A percentile compares a stretch with the other conserved stretches of the same genome.
phyloP scores from a whole-genome alignment of 2,113 vertebrate species.

The Pseudois nayaur region DNA sequence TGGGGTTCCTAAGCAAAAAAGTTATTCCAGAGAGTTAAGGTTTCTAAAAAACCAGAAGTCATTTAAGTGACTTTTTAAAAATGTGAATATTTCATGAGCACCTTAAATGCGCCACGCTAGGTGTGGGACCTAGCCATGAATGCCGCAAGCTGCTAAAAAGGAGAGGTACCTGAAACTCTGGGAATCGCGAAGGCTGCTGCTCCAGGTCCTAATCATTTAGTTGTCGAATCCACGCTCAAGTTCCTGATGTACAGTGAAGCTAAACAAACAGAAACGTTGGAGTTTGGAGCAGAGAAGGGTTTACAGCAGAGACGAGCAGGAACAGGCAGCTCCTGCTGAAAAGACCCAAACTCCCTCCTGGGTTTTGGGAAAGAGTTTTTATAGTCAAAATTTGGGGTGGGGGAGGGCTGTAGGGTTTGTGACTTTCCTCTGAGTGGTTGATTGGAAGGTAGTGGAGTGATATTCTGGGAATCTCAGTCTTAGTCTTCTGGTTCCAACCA shows the following conservation, averaged over 20 bases:
- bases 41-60: not conserved
- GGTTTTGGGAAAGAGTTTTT: no score
- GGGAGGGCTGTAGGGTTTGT: not conserved
- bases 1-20: not conserved
- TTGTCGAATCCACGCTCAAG: not conserved
- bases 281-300: not conserved
- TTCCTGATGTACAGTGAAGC: not conserved
- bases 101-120: rapidly evolving
- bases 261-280: not conserved
- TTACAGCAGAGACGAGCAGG: not conserved
- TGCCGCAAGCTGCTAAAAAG: not conserved
- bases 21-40: not conserved
- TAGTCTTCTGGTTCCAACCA: not conserved
- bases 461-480: not conserved
- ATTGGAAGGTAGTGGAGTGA: not conserved
- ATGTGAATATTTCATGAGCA: no score
- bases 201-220: not conserved
- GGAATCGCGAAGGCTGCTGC: not conserved
- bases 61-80: not conserved
- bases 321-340: not conserved
- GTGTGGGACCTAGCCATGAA: not conserved
- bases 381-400: not conserved
- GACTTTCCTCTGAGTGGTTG: not conserved
- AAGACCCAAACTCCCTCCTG: not conserved
- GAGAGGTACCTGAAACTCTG: not conserved